A percentile compares a stretch with the other conserved stretches of the same genome.
These are phyloP conservation scores for Diadema setosum DNA, from an alignment of 35 echinoderm and acorn worm species.

Conservation along the genomic window DNA sequence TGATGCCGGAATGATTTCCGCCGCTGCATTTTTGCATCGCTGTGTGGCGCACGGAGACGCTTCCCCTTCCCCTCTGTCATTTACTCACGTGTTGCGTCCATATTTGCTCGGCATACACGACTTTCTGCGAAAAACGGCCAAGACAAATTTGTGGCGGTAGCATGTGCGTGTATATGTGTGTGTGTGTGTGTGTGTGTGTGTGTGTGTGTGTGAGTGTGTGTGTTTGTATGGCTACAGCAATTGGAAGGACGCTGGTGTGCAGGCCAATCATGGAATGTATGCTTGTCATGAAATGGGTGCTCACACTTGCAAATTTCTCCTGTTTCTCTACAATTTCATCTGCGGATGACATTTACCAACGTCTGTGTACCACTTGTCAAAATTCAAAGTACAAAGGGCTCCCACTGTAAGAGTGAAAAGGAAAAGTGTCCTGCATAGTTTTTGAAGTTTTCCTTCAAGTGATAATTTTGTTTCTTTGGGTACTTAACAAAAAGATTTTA, in stretches of 20 bases:
- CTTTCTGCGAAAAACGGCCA: background rate
- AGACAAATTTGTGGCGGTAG: background rate
- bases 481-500: too few species aligned
- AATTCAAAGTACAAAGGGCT: background rate
- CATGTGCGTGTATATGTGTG: background rate
- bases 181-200: background rate
- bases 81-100: background rate
- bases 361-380: background rate
- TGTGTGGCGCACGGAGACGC: too few species aligned
- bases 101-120: background rate
- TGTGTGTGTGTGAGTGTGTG: background rate
- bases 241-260: background rate
- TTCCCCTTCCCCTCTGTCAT: background rate
- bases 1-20: too few species aligned
- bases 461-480: too few species aligned
- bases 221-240: background rate
- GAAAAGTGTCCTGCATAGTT: too few species aligned
- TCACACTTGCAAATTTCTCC: background rate
- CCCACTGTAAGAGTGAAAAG: too few species aligned
- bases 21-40: too few species aligned
- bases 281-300: background rate
- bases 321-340: background rate
- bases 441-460: too few species aligned
- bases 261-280: background rate
- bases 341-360: background rate